Evolutionary conservation across 2,797 vertebrate genomes (phyloP), one percentile per base, ranked within the genome.

Genomic region (Tauraco hartlaubi): DNA sequence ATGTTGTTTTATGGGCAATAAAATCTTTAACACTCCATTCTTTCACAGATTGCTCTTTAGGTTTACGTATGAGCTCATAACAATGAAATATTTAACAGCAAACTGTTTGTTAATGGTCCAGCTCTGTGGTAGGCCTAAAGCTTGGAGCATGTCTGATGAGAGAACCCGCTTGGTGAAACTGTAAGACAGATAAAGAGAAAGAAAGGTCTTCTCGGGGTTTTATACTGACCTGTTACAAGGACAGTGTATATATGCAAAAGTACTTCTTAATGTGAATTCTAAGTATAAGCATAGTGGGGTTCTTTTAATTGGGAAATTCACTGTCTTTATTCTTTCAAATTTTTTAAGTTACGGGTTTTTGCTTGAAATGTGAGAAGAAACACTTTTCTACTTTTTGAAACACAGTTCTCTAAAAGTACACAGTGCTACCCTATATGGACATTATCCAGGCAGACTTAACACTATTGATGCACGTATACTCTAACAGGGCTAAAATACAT

Each of bases 31-130:
- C 79, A 93, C 44, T 91, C 66, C 33, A 31, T 95, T 94, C 66
- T 95, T 93, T 92, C 90, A 85, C 64, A 88, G 85, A 92, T 95
- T 95, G 84, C 69, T 96, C 89, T 94, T 96, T 94, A 95, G 75
- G 69, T 95, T 90, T 97, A 96, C 92, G 67, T 81, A 85, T 88
- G 68, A 94, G 46, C 46, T 92, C 84, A 83, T 94, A 92, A 86
- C 62, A 94, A 78, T 96, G 85, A 97, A 96, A 96, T 97, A 98
- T 96, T 95, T 97, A 97, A 87, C 69, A 97, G 91, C 66, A 96
- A 95, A 97, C 76, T 96, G 89, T 88, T 88, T 96, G 94, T 96
- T 95, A 97, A 94, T 96, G 86, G 85, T 93, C 84, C 80, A 88
- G 17, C 77, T 95, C 88, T 77, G 83, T 88, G 35, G 83, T 28